Evolutionary conservation across 2,888 invertebrate species (phyloP).

Genomic region (Catotricha subobsoleta): DNA sequence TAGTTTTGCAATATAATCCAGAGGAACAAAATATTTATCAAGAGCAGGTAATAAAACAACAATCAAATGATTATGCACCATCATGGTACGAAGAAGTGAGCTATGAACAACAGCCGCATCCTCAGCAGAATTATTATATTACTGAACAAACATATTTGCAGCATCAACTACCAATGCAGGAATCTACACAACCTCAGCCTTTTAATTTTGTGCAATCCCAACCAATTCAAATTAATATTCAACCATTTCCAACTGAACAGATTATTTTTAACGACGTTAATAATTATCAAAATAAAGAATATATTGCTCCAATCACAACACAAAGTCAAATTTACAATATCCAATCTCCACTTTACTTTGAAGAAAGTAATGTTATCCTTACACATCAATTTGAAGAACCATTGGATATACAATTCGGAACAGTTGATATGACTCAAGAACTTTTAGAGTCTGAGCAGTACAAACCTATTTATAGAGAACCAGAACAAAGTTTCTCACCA

Average conservation of each 20-base stretch:
- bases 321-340: not conserved
- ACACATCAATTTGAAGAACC: not conserved
- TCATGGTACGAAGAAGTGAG: too few relatives aligned
- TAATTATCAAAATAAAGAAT: too few relatives aligned
- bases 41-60: too few relatives aligned
- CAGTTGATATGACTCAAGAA: constrained; percentile 7
- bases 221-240: not conserved
- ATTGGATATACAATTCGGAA: constrained; percentile 6
- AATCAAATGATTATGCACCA: too few relatives aligned
- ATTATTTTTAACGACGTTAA: not conserved
- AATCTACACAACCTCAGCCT: not conserved
- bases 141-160: not conserved
- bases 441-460: not conserved
- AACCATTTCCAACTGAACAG: not conserved
- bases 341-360: not conserved
- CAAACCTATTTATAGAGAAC: not conserved
- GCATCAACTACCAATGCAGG: not conserved
- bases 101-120: too few relatives aligned
- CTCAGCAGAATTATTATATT: not conserved
- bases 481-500: not conserved
- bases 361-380: not conserved
- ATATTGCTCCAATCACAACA: not conserved
- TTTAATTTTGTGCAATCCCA: not conserved
- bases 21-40: not conserved
- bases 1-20: constrained; percentile 10